phyloP scores from a whole-genome alignment of 2,113 vertebrate species.

The Psettodes erumei region DNA sequence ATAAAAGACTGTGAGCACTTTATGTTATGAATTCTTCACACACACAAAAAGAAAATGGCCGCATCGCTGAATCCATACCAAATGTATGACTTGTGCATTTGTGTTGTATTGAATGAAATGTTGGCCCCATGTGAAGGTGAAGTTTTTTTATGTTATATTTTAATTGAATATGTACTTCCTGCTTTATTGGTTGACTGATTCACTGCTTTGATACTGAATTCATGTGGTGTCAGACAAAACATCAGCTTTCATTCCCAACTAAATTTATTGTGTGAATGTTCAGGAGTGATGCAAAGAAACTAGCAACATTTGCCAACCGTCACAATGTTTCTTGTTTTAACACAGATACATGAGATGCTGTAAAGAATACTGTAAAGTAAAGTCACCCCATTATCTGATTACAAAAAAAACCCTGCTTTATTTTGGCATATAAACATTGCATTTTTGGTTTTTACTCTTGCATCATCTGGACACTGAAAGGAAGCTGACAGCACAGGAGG shows the following conservation, averaged over 20 bases:
- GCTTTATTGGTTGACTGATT: background rate
- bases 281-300: background rate
- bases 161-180: background rate
- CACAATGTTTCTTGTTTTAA: too few relatives aligned
- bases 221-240: background rate
- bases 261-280: background rate
- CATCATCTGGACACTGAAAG: slow-evolving; percentile 2
- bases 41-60: slow-evolving; percentile 39
- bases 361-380: too few relatives aligned
- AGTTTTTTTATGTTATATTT: background rate
- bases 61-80: slow-evolving; percentile 43
- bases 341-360: too few relatives aligned
- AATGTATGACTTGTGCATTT: slow-evolving; percentile 40
- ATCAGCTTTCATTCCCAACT: background rate
- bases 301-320: background rate
- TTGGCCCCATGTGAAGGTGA: slow-evolving; percentile 12
- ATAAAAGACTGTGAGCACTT: slow-evolving; percentile 64
- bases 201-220: background rate
- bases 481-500: slow-evolving; percentile 18
- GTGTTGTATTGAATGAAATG: slow-evolving; percentile 9
- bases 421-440: slow-evolving; percentile 8
- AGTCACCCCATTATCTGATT: slow-evolving; percentile 8
- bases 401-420: background rate
- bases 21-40: slow-evolving; percentile 60
- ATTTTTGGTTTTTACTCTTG: slow-evolving; percentile 1